phyloP scores from a whole-genome alignment of 2,888 invertebrate species.

The Stenoptilia bipunctidactyla region DNA sequence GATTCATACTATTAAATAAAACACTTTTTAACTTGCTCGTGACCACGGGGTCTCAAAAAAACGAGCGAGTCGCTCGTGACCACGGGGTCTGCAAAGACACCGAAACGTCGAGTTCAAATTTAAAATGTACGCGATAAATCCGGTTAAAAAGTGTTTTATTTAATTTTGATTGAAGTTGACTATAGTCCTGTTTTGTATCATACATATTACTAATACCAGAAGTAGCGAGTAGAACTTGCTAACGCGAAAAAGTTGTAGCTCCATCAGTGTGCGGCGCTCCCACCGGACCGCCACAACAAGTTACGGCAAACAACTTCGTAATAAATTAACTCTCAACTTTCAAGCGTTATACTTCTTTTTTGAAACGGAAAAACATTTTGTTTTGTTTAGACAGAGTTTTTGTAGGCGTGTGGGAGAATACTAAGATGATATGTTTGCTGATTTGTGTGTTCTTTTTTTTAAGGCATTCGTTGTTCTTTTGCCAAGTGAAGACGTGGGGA shows the following conservation, averaged over 20 bases:
- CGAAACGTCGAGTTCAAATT: too few species aligned
- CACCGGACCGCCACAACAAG: slow-evolving; percentile 56
- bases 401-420: too few species aligned
- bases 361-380: slow-evolving; percentile 56
- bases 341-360: slow-evolving; percentile 60
- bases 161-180: not conserved
- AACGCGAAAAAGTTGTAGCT: slow-evolving; percentile 52
- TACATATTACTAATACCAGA: not conserved
- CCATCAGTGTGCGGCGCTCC: slow-evolving; percentile 47
- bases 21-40: too few species aligned
- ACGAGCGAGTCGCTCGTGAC: not conserved
- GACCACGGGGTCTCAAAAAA: not conserved
- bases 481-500: too few species aligned
- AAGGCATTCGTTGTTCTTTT: too few species aligned
- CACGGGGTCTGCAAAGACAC: too few species aligned
- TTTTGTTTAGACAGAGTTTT: too few species aligned
- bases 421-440: too few species aligned
- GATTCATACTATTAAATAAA: too few species aligned
- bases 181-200: not conserved
- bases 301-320: slow-evolving; percentile 67
- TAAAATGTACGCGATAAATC: too few species aligned
- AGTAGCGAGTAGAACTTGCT: slow-evolving; percentile 30
- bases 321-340: slow-evolving; percentile 68
- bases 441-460: too few species aligned
- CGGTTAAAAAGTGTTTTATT: too few species aligned